These are phyloP conservation scores for Sminthurides aquaticus DNA, from an alignment of 2,888 invertebrate genomes.

Conservation along the genomic window DNA sequence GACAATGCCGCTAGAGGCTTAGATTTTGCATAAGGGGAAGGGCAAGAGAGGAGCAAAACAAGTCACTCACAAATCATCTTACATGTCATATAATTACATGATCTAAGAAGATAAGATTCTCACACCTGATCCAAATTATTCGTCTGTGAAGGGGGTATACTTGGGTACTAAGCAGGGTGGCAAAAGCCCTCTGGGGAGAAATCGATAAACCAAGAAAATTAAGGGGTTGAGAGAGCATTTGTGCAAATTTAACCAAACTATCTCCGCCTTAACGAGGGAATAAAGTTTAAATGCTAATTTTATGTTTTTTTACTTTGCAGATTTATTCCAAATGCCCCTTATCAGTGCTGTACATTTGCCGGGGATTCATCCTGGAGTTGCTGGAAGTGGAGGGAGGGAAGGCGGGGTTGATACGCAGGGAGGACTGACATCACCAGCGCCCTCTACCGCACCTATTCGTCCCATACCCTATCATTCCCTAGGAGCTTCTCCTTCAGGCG, in stretches of 20 bases:
- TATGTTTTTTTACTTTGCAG: constrained; percentile 3
- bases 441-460: constrained; percentile 28
- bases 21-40: neutral
- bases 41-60: too few relatives aligned
- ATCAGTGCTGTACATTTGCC: constrained; percentile 11
- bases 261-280: too few relatives aligned
- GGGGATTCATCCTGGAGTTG: constrained; percentile 8
- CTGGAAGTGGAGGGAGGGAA: neutral
- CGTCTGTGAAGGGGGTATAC: neutral
- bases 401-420: neutral
- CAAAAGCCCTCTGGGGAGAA: too few relatives aligned
- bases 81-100: too few relatives aligned
- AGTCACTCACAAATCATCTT: too few relatives aligned
- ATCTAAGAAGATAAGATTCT: too few relatives aligned
- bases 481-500: constrained; percentile 11
- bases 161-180: too few relatives aligned
- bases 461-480: constrained; percentile 33
- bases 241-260: too few relatives aligned
- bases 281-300: too few relatives aligned
- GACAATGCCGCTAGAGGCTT: neutral
- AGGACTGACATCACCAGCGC: constrained; percentile 13
- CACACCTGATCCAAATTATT: neutral
- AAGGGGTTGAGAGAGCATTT: too few relatives aligned
- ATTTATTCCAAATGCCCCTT: constrained; percentile 23
- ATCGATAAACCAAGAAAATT: too few relatives aligned